Evolutionary conservation across 2,113 vertebrate genomes (phyloP), one percentile per base, ranked within the genome.

Genomic region (Prionailurus viverrinus): DNA sequence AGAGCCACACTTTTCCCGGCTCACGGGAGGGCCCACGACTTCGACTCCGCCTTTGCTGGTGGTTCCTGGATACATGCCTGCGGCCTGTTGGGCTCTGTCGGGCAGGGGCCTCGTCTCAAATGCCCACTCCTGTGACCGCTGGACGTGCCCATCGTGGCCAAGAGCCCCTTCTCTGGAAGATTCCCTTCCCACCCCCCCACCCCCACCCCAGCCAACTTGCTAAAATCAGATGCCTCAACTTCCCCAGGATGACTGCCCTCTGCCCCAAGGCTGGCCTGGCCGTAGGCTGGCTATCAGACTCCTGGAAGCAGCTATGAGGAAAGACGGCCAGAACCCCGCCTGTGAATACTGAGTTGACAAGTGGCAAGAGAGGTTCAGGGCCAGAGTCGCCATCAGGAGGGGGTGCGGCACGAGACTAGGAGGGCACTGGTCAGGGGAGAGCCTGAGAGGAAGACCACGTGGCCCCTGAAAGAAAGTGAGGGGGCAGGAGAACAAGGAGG

Each of bases 251-350:
- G 29, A 94, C 89, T 83, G 93, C 48, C 6, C 73, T 94, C 83
- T 0, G 0, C 55, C 23, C 69, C 33, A 89, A 96, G 91, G 94
- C 97, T 96, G 41, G 6, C 29, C 13, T 48, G 73, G 73, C 55
- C 36, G 11, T 4, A 25, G 53, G 21, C 87, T 84, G 55, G 18
- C 63, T 80, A 96, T 98, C 97, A 97, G 97, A 98, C 96, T 96
- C 97, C 79, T 97, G 97, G 98, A 95, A 98, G 97, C 53, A 94
- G 91, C 97, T 83, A 95, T 96, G 97, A 73, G 91, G 96, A 33
- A 19, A 61, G 88, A 97, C 65, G 74, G 81, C 88, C 93, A 96
- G 94, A 95, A 98, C 96, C 83, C 96, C 97, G 92, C 88, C 97
- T 71, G 51, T 18, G 9, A 33, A 12, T 14, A 8, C 39, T 2